Base-by-base conservation (phyloP, 1,140 invertebrate genomes). In the Drosophila busckii region DNA sequence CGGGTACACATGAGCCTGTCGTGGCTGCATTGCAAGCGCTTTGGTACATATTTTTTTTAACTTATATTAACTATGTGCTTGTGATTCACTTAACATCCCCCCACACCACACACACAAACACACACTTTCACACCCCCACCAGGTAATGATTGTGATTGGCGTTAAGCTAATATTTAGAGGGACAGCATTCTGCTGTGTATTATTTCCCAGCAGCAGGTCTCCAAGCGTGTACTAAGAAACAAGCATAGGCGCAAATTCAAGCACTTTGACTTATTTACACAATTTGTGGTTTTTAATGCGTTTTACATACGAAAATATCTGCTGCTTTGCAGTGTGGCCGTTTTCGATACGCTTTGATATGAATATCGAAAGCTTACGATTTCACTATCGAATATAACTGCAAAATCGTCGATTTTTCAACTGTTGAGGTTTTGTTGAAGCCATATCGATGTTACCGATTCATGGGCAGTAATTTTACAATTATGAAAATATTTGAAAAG, bases 1-100 rank as follows among this genome's bases (percentile, higher is more conserved):
- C 88, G 22, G 88, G 87, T 34, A 75, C 87, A 70, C 89, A 89
- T 20, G 88, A 87, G 41, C 86, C 86, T 73, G 87, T 89, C 23
- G 90, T 90, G 44, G 89, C 89, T 44, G 90, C 91, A 60, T 91
- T 91, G 84, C 91, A 92, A 41, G 91, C 89, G 85, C 90, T 91
- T 82, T 92, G 90, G 87, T 92, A 92, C 91, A 92, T 92, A 35
- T 53, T 83, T 26, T 25, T 50, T 48, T 32, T 49, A 53, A 46
- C 22, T 56, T 52, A 41, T 48, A 37, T 31, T 67, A 50, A 40
- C 35, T 65, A 40, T 78, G 42, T 62, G 50, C 63, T 54, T 58
- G 73, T 80, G 75, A 78, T 68, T 76, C 73, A 71, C 71, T 67
- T 65, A 80, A 76, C 70, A 71, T 71, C 69, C 69, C 70, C 70